Evolutionary conservation across 2,888 invertebrate species (phyloP).

Genomic region (Caenorhabditis sp.): DNA sequence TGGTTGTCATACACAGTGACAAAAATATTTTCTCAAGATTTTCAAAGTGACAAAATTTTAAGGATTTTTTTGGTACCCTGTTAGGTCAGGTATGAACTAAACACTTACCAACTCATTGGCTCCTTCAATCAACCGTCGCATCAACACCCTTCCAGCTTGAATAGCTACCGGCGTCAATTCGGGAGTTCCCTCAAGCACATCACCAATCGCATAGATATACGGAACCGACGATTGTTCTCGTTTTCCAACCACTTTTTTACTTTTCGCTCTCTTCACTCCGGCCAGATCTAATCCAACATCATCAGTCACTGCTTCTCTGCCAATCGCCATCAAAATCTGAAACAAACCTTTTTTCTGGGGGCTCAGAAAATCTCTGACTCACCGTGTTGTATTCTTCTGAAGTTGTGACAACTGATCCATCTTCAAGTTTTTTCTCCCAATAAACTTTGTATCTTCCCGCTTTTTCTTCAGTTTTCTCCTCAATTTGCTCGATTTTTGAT

Average conservation of each 20-base stretch:
- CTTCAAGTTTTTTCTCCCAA: slow-evolving; percentile 49
- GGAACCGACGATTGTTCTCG: slow-evolving; percentile 80
- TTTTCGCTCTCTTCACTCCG: slow-evolving; percentile 76
- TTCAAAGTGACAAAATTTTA: no score
- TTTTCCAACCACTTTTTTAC: slow-evolving; percentile 72
- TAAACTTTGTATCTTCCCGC: slow-evolving; percentile 57
- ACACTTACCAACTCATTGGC: slow-evolving; percentile 54
- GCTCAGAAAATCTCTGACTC: background rate
- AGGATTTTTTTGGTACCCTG: no score
- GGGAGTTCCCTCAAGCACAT: slow-evolving; percentile 79
- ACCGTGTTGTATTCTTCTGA: slow-evolving; percentile 76
- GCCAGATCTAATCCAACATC: slow-evolving; percentile 77
- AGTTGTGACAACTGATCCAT: slow-evolving; percentile 65
- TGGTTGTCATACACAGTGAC: no score
- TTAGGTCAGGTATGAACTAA: no score
- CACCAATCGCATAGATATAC: slow-evolving; percentile 92
- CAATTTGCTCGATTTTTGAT: slow-evolving; percentile 56
- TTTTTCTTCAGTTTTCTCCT: slow-evolving; percentile 53
- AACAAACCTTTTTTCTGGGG: slow-evolving; percentile 24
- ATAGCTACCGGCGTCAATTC: slow-evolving; percentile 95
- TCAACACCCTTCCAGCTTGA: slow-evolving; percentile 86
- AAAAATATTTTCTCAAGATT: no score
- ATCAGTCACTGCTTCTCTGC: slow-evolving; percentile 75
- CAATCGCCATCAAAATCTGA: slow-evolving; percentile 76
- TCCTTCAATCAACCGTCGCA: slow-evolving; percentile 75